Conservation (phyloP, 2,888 invertebrate species). For the Salpingus planirostris region DNA sequence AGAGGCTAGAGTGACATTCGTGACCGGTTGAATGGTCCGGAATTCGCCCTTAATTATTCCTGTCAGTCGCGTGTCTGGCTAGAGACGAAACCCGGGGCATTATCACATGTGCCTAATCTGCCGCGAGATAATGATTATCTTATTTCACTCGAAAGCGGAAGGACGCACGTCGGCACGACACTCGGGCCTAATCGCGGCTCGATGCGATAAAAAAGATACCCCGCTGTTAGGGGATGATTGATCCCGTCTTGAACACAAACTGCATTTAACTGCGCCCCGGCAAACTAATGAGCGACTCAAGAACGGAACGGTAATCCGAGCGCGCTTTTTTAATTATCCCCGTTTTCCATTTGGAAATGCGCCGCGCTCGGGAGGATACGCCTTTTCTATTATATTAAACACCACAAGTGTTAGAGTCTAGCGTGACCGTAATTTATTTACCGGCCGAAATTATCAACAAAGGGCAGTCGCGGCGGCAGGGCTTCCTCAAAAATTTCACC, state of each 20-base stretch:
- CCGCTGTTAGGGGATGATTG: constrained; percentile 3
- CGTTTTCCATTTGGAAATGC: constrained; percentile 4
- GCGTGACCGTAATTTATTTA: constrained; percentile 6
- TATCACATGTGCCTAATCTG: neutral
- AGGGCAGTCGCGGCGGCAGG: too few species aligned
- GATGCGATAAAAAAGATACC: neutral
- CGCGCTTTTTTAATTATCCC: constrained; percentile 6
- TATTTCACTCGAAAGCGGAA: neutral
- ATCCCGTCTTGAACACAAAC: constrained; percentile 1
- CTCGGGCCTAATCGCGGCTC: neutral
- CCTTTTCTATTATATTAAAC: neutral
- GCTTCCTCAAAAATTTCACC: too few species aligned
- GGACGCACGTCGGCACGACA: neutral
- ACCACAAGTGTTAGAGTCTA: constrained; percentile 2
- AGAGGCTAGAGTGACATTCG: too few species aligned
- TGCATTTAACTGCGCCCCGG: constrained; percentile 8
- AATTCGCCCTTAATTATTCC: too few species aligned
- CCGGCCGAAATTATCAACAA: constrained; percentile 4
- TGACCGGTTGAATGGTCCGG: too few species aligned
- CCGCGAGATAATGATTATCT: neutral
- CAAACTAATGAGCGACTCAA: constrained; percentile 4
- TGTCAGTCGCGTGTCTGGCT: too few species aligned
- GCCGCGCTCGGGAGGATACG: neutral
- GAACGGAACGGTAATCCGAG: constrained; percentile 1
- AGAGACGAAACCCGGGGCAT: too few species aligned